Evolutionary conservation across 2,113 vertebrate species (phyloP).

Genomic region (Electrona antarctica): DNA sequence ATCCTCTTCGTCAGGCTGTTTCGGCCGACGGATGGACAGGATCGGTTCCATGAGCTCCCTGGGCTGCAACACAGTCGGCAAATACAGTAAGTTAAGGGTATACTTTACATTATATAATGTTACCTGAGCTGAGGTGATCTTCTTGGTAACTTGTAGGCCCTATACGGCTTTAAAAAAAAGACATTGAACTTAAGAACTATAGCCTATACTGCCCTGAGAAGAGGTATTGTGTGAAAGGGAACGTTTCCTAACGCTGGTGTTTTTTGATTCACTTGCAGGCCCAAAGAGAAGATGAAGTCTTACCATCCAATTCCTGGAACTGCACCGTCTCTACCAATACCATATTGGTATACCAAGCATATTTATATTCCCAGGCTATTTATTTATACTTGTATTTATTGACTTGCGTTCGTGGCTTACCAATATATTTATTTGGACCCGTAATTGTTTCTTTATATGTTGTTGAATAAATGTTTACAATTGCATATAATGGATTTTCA

Average conservation of each 20-base stretch:
- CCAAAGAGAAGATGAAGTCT: constrained; percentile 76
- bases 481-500: constrained; percentile 18
- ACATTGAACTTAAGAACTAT: too few relatives aligned
- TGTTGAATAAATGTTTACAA: constrained; percentile 75
- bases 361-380: constrained; percentile 70
- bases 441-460: constrained; percentile 40
- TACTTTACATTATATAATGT: too few relatives aligned
- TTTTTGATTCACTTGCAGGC: constrained; percentile 63
- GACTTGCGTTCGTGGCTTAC: constrained; percentile 43
- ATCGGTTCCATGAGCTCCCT: constrained; percentile 86
- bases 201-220: too few relatives aligned
- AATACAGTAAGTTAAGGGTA: constrained; percentile 67
- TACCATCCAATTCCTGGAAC: constrained; percentile 53
- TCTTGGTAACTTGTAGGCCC: neutral
- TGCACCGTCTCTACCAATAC: constrained; percentile 36
- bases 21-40: constrained; percentile 85
- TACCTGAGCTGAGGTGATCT: too few relatives aligned
- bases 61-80: constrained; percentile 83
- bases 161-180: too few relatives aligned
- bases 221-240: too few relatives aligned
- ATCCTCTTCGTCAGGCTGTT: constrained; percentile 79
- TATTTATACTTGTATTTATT: constrained; percentile 80
- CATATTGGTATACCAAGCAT: too few relatives aligned
- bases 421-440: constrained; percentile 59
- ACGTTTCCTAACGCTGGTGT: neutral